Evolutionary conservation across 1,140 invertebrate species (phyloP).

Genomic region (Neelides sp.): DNA sequence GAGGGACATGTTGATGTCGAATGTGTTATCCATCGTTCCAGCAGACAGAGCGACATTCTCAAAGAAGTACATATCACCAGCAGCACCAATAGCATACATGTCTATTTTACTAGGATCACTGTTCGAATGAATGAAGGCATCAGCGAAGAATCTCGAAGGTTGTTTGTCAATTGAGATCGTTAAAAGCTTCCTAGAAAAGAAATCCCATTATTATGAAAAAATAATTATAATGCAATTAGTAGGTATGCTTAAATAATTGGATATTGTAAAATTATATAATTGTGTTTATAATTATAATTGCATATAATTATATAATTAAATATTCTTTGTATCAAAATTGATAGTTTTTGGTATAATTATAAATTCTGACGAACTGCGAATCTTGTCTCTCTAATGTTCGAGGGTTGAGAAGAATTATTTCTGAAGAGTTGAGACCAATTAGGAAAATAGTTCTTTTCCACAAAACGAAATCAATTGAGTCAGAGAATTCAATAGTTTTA

Average conservation of each 20-base stretch:
- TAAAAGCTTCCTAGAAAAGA: conserved; percentile 10
- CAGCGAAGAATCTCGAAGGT: background rate
- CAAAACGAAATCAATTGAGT: conserved; percentile 23
- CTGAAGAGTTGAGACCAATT: conserved; percentile 16
- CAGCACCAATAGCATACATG: conserved; percentile 9
- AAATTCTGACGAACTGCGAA: conserved; percentile 1
- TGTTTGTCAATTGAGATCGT: background rate
- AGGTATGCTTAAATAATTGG: background rate
- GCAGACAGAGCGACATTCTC: conserved; percentile 5
- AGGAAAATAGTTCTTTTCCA: conserved; percentile 23
- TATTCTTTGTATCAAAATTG: background rate
- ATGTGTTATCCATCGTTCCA: conserved; percentile 15
- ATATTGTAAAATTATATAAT: background rate
- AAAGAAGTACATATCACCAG: conserved; percentile 9
- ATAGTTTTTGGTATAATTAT: conserved; percentile 4
- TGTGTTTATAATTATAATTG: background rate
- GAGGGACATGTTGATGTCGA: conserved; percentile 11
- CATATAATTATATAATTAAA: background rate
- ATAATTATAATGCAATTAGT: background rate
- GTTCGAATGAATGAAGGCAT: conserved; percentile 20
- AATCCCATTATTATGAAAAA: conserved; percentile 1
- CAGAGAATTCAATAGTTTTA: background rate
- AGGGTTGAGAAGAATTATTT: conserved; percentile 20
- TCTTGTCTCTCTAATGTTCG: conserved; percentile 6
- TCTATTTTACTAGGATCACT: conserved; percentile 19